Percentiles rank a stretch among this genome's conserved stretches.
Conservation (phyloP, 2,797 vertebrate genomes). For the Parauchenoglanis punctatus region DNA sequence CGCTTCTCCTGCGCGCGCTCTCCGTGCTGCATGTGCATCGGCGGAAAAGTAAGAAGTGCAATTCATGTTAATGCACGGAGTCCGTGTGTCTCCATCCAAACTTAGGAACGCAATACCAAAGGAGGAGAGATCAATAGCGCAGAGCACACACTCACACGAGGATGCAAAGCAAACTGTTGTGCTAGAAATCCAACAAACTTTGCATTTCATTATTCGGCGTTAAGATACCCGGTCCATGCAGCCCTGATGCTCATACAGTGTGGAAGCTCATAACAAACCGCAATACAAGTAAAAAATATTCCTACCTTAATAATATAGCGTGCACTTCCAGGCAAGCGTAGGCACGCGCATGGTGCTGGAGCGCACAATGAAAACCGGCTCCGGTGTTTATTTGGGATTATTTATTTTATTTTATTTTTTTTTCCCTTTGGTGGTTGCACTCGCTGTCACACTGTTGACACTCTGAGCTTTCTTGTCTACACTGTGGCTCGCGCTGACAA, state of each 20-base stretch:
- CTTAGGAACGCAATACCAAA: not conserved
- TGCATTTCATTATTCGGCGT: not conserved
- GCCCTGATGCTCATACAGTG: not conserved
- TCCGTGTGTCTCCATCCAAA: not conserved
- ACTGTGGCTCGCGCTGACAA: conserved; percentile 37
- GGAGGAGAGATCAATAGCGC: not conserved
- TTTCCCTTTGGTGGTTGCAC: not conserved
- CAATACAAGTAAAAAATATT: not conserved
- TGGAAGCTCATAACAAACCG: not conserved
- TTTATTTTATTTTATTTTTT: not conserved
- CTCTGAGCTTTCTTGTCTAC: conserved; percentile 26
- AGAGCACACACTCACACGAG: not conserved
- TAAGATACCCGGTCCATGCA: not conserved
- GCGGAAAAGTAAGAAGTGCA: not conserved
- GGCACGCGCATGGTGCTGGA: conserved; percentile 44
- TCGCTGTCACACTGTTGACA: conserved; percentile 32
- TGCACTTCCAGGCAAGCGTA: conserved; percentile 30
- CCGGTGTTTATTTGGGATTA: not conserved
- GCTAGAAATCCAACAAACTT: not conserved
- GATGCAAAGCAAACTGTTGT: not conserved
- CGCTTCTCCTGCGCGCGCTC: not conserved
- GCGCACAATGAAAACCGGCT: not conserved
- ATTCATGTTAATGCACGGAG: not conserved
- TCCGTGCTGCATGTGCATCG: no score
- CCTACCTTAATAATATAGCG: conserved; percentile 51